A percentile compares a stretch with the other conserved stretches of the same genome.
phyloP scores from a whole-genome alignment of 1,140 invertebrate genomes.

The Drosophila sturtevanti region DNA sequence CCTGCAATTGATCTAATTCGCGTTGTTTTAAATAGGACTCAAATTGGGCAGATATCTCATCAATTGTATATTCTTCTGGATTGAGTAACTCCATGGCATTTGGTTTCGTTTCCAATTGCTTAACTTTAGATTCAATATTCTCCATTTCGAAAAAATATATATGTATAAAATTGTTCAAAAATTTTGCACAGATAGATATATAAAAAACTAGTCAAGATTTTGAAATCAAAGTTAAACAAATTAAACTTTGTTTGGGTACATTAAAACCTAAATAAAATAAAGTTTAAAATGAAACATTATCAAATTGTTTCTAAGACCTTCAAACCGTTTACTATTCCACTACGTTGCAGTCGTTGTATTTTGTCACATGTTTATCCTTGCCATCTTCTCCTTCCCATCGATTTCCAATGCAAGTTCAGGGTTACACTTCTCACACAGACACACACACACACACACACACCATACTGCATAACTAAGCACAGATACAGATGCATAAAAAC shows the following conservation, averaged over 20 bases:
- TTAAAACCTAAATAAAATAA: not conserved
- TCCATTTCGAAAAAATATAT: conserved; percentile 17
- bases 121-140: not conserved
- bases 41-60: conserved; percentile 41
- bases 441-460: not conserved
- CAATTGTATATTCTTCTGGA: conserved; percentile 15
- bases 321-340: not conserved
- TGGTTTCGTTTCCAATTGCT: no score
- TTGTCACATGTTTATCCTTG: conserved; percentile 5
- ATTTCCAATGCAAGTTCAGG: conserved; percentile 73
- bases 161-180: conserved; percentile 10
- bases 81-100: not conserved
- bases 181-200: not conserved
- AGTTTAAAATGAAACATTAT: not conserved
- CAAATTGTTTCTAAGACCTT: not conserved
- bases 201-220: not conserved
- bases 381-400: conserved; percentile 26
- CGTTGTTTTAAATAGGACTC: conserved; percentile 23
- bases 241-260: not conserved
- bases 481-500: conserved; percentile 2
- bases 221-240: not conserved
- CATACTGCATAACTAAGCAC: not conserved
- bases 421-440: conserved; percentile 26
- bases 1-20: not conserved
- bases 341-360: not conserved